These are phyloP conservation scores for Pseudopodoces humilis DNA, from an alignment of 2,113 vertebrate species.

Conservation along the genomic window DNA sequence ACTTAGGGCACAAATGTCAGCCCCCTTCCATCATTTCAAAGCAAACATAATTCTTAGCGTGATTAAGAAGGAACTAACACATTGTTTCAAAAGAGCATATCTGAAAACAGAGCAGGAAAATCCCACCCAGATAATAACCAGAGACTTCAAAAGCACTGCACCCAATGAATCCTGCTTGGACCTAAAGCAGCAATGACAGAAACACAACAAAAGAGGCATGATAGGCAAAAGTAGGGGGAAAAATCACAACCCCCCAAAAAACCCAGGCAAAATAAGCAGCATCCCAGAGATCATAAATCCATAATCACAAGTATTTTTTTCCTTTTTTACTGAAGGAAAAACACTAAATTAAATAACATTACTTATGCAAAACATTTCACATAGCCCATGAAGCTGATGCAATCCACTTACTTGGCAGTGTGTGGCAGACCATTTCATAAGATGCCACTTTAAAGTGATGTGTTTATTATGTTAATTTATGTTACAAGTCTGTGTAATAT, in stretches of 20 bases:
- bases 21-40: neutral
- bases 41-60: neutral
- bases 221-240: neutral
- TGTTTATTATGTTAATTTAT: neutral
- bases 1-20: neutral
- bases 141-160: neutral
- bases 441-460: neutral
- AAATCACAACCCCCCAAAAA: rapidly evolving
- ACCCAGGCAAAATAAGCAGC: neutral
- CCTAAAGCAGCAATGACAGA: neutral
- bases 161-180: neutral
- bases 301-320: neutral
- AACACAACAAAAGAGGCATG: neutral
- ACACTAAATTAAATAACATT: neutral
- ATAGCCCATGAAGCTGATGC: neutral
- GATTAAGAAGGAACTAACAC: neutral
- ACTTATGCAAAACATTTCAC: neutral
- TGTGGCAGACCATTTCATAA: neutral
- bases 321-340: neutral
- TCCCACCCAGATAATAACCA: neutral
- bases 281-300: neutral
- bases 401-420: neutral
- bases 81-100: neutral
- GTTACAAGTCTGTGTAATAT: neutral
- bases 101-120: neutral